Base-by-base conservation (phyloP, 64 coral and sea anemone species). In the Anthopleura sola region DNA sequence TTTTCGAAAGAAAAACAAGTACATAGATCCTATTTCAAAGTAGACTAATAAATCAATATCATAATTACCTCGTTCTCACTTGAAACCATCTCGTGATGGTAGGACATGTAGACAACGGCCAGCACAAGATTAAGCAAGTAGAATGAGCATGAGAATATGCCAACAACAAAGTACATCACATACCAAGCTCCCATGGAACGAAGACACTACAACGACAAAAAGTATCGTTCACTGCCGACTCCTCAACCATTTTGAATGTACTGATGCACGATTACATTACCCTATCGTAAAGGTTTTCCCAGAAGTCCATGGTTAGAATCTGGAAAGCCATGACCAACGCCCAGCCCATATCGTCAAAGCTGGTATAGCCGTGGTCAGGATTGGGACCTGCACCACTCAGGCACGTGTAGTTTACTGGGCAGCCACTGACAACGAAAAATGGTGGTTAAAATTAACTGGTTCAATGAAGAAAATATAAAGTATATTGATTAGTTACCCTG, bases 231-330 rank as follows among this genome's bases (percentile, higher is more conserved):
- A 34, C 55, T 87, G n/a, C n/a, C 12, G 28, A 47, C 21, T 23
- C 4, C 16, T 56, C 0, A 56, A 20, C 20, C 0, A 56, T 0
- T 56, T 20, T 20, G 55, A 5, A 17, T 20, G 20, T 17, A 56
- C 55, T 56, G 20, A 21, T 1, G 17, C 55, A 3, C 16, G 55
- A 56, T 76, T 69, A 10, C 7, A 39, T 80, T 68, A 95, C 93
- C 88, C 86, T 95, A 40, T 96, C 83, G 49, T 96, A 96, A 55
- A 92, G 86, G 50, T 92, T 88, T 82, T 96, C 94, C 94, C 94
- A 96, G 77, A 86, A 90, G 83, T 96, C 94, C 90, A 96, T 91
- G 5, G 94, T 96, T 12, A 96, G 90, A 37, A 96, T 90, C 49
- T 96, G 94, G 71, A 96, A 92, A 19, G 86, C 90, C 87, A 91